These are phyloP conservation scores for Beris chalybata DNA, from an alignment of 2,888 invertebrate species.

Conservation along the genomic window DNA sequence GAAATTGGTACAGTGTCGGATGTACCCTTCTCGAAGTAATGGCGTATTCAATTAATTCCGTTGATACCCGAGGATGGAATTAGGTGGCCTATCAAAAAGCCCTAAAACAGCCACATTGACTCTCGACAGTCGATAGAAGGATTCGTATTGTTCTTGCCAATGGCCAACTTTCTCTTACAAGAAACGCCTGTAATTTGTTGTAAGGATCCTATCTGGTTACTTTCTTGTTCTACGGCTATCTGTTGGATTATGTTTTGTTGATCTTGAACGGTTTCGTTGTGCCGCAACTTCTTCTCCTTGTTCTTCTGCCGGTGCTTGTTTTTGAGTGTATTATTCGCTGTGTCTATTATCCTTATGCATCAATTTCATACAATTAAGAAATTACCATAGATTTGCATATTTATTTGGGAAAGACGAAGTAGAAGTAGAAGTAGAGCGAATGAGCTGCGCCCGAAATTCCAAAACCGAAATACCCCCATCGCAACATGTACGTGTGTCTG, in stretches of 20 bases:
- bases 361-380: slow-evolving; percentile 40
- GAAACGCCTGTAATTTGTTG: neutral
- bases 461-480: slow-evolving; percentile 27
- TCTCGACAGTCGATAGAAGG: slow-evolving; percentile 20
- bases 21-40: slow-evolving; percentile 11
- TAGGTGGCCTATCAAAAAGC: slow-evolving; percentile 35
- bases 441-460: slow-evolving; percentile 27
- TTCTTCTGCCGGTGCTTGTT: neutral
- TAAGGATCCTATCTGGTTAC: neutral
- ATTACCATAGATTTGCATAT: slow-evolving; percentile 40
- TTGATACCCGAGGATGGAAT: slow-evolving; percentile 32
- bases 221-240: neutral
- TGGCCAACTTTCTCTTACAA: neutral
- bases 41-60: slow-evolving; percentile 36
- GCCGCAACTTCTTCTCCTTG: neutral
- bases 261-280: neutral
- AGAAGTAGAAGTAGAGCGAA: slow-evolving; percentile 9
- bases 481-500: slow-evolving; percentile 24
- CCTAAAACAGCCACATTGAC: slow-evolving; percentile 35
- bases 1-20: neutral
- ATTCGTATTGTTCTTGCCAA: neutral
- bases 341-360: slow-evolving; percentile 39
- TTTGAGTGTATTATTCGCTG: slow-evolving; percentile 25
- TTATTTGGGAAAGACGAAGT: slow-evolving; percentile 33
- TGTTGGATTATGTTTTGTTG: too few relatives aligned